Conservation (phyloP, 2,113 vertebrate species). For the Philantomba maxwellii region DNA sequence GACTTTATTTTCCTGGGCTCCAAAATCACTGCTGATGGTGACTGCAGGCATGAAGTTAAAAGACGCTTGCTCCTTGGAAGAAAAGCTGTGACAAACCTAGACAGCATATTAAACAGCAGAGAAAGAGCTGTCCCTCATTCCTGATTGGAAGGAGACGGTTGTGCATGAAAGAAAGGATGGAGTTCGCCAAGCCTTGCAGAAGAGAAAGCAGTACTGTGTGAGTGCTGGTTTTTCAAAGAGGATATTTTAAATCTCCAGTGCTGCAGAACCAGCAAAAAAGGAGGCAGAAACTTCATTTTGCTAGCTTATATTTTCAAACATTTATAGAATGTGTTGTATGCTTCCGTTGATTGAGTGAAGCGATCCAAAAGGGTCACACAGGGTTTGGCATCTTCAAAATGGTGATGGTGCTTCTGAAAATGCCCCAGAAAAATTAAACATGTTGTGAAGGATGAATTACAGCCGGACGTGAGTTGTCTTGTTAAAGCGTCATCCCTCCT, state of each 20-base stretch:
- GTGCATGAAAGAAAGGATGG: too few species aligned
- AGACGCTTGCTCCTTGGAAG: background rate
- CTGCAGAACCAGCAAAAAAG: background rate
- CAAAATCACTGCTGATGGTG: background rate
- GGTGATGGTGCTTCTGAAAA: conserved; percentile 29
- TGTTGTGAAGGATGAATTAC: conserved; percentile 54
- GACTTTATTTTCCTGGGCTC: background rate
- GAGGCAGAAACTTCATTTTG: background rate
- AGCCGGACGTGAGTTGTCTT: conserved; percentile 49
- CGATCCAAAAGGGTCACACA: background rate
- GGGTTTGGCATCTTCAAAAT: conserved; percentile 39
- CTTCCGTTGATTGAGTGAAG: background rate
- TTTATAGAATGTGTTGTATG: background rate
- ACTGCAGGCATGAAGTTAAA: background rate
- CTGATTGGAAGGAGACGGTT: background rate
- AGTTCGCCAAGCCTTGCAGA: background rate
- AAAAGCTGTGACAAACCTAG: background rate
- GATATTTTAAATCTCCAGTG: background rate
- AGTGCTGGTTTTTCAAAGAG: background rate
- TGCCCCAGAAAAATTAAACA: conserved; percentile 62
- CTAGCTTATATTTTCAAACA: background rate
- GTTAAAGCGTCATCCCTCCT: conserved; percentile 68
- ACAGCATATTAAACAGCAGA: background rate
- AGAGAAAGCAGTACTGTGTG: background rate
- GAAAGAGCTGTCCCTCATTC: background rate